Conservation (phyloP, 1,140 invertebrate genomes). For the Galendromus occidentalis region DNA sequence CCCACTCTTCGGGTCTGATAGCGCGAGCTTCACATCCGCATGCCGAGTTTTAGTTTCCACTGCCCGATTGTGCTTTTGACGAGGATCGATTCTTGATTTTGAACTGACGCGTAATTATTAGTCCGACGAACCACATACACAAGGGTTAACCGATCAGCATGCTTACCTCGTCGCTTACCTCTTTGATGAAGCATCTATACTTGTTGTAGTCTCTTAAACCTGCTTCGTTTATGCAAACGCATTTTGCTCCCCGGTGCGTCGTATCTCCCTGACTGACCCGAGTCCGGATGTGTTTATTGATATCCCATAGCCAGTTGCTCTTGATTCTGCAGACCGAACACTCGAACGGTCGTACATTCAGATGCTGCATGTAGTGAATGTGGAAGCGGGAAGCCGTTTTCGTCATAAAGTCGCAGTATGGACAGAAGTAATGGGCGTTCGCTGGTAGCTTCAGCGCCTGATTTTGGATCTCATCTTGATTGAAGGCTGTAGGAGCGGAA, state of each 20-base stretch:
- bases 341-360: conserved; percentile 80
- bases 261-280: conserved; percentile 54
- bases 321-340: conserved; percentile 79
- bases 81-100: too few species aligned
- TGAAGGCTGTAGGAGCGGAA: conserved; percentile 10
- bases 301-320: conserved; percentile 87
- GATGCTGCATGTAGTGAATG: conserved; percentile 72
- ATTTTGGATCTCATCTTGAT: conserved; percentile 2
- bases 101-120: too few species aligned
- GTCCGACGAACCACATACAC: not conserved
- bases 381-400: conserved; percentile 70
- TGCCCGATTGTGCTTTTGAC: too few species aligned
- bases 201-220: conserved; percentile 74
- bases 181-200: conserved; percentile 41
- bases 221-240: conserved; percentile 73
- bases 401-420: conserved; percentile 71
- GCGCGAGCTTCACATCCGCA: too few species aligned
- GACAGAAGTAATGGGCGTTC: conserved; percentile 46
- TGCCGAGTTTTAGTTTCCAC: too few species aligned
- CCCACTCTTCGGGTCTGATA: too few species aligned
- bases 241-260: conserved; percentile 48
- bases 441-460: conserved; percentile 10
- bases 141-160: not conserved
- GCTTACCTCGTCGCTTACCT: conserved; percentile 32
- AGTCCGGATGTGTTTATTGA: conserved; percentile 79